phyloP scores from a whole-genome alignment of 2,113 vertebrate species.

The Castor canadensis region DNA sequence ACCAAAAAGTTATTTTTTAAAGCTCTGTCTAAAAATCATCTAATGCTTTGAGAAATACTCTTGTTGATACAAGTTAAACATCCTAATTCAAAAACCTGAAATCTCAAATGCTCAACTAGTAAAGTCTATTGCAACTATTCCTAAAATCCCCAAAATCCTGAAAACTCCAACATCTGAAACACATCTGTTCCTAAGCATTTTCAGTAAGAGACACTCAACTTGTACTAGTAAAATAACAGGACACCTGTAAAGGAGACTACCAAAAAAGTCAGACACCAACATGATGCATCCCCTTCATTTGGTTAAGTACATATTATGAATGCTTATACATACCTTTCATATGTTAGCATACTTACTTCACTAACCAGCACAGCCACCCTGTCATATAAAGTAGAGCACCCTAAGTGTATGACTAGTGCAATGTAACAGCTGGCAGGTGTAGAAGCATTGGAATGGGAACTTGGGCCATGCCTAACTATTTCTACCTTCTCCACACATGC shows the following conservation, averaged over 20 bases:
- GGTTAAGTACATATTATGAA: no score
- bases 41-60: background rate
- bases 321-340: background rate
- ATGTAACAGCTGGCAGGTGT: background rate
- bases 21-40: background rate
- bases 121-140: no score
- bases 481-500: background rate
- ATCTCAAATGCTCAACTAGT: background rate
- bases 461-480: background rate
- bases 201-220: background rate
- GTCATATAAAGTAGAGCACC: background rate
- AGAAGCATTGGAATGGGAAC: rapidly evolving
- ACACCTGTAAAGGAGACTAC: background rate
- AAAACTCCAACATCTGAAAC: background rate
- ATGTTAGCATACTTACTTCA: background rate
- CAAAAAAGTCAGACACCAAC: background rate
- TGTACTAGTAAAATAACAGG: background rate
- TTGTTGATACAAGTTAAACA: background rate
- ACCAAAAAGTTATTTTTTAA: background rate
- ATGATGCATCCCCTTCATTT: background rate
- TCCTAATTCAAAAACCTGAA: background rate
- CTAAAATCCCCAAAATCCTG: background rate
- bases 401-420: rapidly evolving
- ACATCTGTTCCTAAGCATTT: background rate
- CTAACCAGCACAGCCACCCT: background rate